phyloP scores from a whole-genome alignment of 2,888 invertebrate genomes.

The Drosophila falleni region DNA sequence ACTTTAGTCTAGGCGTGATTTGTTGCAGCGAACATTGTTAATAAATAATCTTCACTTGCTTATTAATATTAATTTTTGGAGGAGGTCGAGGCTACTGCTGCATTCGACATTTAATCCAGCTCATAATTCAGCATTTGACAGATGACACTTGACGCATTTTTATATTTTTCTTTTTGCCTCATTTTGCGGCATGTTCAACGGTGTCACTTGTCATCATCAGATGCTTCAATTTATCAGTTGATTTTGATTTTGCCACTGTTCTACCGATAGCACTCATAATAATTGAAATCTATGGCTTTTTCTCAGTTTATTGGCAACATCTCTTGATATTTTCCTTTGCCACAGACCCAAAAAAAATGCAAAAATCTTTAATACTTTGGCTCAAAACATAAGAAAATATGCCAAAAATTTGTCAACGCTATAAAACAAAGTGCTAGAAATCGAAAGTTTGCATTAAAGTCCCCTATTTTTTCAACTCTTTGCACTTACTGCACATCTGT shows the following conservation, averaged over 20 bases:
- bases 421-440: slow-evolving; percentile 50
- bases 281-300: slow-evolving; percentile 9
- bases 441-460: slow-evolving; percentile 59
- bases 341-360: neutral
- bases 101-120: slow-evolving; percentile 60
- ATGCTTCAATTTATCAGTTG: slow-evolving; percentile 22
- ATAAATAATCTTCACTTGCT: slow-evolving; percentile 39
- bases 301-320: slow-evolving; percentile 12
- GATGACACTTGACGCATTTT: slow-evolving; percentile 42
- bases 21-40: slow-evolving; percentile 30
- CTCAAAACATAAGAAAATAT: slow-evolving; percentile 50
- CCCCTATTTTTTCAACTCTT: neutral
- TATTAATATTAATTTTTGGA: slow-evolving; percentile 27
- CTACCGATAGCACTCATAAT: slow-evolving; percentile 5
- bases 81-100: slow-evolving; percentile 21
- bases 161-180: slow-evolving; percentile 1
- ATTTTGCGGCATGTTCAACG: slow-evolving; percentile 10
- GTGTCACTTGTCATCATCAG: slow-evolving; percentile 22
- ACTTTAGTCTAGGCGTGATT: slow-evolving; percentile 33
- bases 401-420: slow-evolving; percentile 67
- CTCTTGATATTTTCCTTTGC: slow-evolving; percentile 1
- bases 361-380: slow-evolving; percentile 38
- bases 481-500: neutral
- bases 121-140: slow-evolving; percentile 45
- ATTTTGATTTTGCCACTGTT: slow-evolving; percentile 13